Evolutionary conservation across 2,888 invertebrate species (phyloP).

Genomic region (Idaea straminata): DNA sequence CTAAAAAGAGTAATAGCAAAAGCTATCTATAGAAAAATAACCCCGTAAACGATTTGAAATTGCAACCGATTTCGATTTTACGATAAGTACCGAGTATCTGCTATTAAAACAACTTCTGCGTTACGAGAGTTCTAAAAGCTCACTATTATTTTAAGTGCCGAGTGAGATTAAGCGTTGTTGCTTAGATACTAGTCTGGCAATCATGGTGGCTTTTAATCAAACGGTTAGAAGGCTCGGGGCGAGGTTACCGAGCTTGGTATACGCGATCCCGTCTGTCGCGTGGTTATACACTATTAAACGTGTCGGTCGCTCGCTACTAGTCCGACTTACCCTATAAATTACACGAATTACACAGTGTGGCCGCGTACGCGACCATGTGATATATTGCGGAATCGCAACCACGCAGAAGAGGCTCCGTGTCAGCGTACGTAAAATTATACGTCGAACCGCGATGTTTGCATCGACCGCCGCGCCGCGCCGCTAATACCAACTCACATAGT

Average conservation of each 20-base stretch:
- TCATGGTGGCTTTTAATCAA: slow-evolving; percentile 54
- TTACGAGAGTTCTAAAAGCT: slow-evolving; percentile 23
- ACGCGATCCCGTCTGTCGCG: slow-evolving; percentile 67
- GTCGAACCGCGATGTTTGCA: slow-evolving; percentile 61
- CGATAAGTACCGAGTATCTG: slow-evolving; percentile 9
- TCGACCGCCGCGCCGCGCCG: slow-evolving; percentile 29
- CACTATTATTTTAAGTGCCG: slow-evolving; percentile 27
- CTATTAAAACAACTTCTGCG: slow-evolving; percentile 21
- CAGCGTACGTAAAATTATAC: slow-evolving; percentile 75
- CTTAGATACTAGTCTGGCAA: slow-evolving; percentile 38
- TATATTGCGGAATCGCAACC: slow-evolving; percentile 70
- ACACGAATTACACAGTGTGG: slow-evolving; percentile 75
- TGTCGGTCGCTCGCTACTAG: slow-evolving; percentile 65
- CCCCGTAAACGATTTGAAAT: slow-evolving; percentile 12
- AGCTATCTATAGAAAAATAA: slow-evolving; percentile 19
- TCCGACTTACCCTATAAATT: slow-evolving; percentile 67
- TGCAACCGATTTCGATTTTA: slow-evolving; percentile 18
- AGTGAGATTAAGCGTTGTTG: slow-evolving; percentile 22
- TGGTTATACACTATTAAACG: slow-evolving; percentile 73
- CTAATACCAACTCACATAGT: slow-evolving; percentile 55
- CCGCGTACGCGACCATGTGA: slow-evolving; percentile 65
- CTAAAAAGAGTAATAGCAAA: background rate
- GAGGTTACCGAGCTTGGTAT: slow-evolving; percentile 20
- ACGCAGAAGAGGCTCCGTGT: slow-evolving; percentile 55
- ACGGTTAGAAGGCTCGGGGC: slow-evolving; percentile 39